Conservation (phyloP, 1,140 invertebrate genomes). For the Diachasma alloeum region DNA sequence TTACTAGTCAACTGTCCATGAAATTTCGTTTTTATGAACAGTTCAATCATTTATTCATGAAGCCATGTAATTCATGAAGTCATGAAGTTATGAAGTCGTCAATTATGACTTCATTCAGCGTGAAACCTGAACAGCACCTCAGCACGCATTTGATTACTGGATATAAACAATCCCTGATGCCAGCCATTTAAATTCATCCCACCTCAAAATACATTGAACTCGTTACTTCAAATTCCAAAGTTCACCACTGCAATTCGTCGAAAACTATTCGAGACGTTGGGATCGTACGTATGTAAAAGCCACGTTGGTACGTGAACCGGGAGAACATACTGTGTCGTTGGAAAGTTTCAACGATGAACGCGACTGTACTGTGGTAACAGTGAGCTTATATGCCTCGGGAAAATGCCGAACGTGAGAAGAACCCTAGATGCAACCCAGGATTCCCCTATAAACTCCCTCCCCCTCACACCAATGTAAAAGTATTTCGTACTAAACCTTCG, state of each 20-base stretch:
- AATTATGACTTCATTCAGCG: too few species aligned
- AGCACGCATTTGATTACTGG: too few species aligned
- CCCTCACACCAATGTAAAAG: neutral
- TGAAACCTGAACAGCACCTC: too few species aligned
- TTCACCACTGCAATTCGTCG: constrained; percentile 13
- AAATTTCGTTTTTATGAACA: too few species aligned
- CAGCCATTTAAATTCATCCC: neutral
- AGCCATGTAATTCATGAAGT: too few species aligned
- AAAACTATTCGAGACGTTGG: constrained; percentile 13
- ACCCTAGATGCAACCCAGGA: constrained; percentile 23
- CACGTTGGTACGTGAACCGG: constrained; percentile 25
- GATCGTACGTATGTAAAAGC: constrained; percentile 21
- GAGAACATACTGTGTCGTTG: constrained; percentile 34
- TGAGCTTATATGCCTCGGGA: constrained; percentile 29
- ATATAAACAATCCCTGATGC: neutral
- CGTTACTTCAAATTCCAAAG: constrained; percentile 26
- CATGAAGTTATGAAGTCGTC: too few species aligned
- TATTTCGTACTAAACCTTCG: neutral
- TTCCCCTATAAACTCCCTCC: neutral
- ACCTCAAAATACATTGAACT: neutral
- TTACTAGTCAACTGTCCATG: too few species aligned
- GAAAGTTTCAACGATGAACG: constrained; percentile 33
- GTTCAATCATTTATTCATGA: too few species aligned
- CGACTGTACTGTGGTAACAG: constrained; percentile 33
- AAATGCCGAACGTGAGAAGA: constrained; percentile 37